A percentile compares a stretch with the other conserved stretches of the same genome.
These are phyloP conservation scores for Ichneumoninae sp. DNA, from an alignment of 2,888 invertebrate species.

Conservation along the genomic window DNA sequence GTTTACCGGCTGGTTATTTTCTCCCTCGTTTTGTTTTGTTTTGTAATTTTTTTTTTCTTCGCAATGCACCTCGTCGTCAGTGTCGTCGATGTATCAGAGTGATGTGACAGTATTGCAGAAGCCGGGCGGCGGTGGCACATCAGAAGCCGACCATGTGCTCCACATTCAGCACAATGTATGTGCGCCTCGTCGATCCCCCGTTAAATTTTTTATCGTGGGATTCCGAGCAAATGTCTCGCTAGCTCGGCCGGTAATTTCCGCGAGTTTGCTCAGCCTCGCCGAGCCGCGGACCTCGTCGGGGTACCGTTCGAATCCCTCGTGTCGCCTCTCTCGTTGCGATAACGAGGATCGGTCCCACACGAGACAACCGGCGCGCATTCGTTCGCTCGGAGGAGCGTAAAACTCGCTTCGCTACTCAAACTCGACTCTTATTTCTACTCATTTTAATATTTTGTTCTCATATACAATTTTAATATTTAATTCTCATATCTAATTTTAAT, in stretches of 20 bases:
- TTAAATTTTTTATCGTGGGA: constrained; percentile 67
- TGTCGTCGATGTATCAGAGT: constrained; percentile 10
- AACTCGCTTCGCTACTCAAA: neutral
- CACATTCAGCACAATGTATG: constrained; percentile 56
- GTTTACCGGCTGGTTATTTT: constrained; percentile 37
- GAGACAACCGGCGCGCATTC: constrained; percentile 10
- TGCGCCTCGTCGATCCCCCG: constrained; percentile 51
- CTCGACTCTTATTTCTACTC: constrained; percentile 10
- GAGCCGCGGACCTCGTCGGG: constrained; percentile 14
- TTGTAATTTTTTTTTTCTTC: constrained; percentile 4
- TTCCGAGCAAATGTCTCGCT: constrained; percentile 64
- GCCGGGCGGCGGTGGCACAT: constrained; percentile 7
- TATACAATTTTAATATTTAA: no score
- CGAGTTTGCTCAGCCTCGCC: neutral
- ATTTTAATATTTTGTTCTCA: no score
- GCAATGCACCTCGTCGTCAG: constrained; percentile 25
- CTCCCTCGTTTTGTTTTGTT: constrained; percentile 33
- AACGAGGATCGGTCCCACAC: constrained; percentile 18
- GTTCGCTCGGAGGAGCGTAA: neutral
- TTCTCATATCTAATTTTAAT: no score
- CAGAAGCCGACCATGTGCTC: constrained; percentile 53
- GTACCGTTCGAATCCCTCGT: constrained; percentile 41
- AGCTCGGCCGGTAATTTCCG: constrained; percentile 7
- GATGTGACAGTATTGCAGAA: constrained; percentile 36
- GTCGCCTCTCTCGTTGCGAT: constrained; percentile 46